Evolutionary conservation across 2,888 invertebrate genomes (phyloP), one percentile per base, ranked within the genome.

Genomic region (Bombylius major): DNA sequence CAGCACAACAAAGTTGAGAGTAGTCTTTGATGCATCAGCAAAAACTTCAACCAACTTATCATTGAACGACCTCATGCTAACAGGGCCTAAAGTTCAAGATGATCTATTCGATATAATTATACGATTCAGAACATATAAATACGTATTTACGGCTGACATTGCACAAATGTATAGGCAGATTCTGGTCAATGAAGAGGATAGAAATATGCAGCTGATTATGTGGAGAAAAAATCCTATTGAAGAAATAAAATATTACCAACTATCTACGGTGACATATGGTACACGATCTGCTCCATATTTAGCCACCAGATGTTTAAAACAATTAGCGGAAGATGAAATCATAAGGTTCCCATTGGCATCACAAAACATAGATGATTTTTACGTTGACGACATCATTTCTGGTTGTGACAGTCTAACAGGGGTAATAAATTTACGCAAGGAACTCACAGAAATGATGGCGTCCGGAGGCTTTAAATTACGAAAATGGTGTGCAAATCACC

Each of bases 241-340:
- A 63, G 64, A 33, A 65, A 66, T 47, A 67, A 70, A 12, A 69
- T 70, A 49, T 62, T 75, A 56, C 75, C 73, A 63, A 69, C 69
- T n/a, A 12, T 36, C 23, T 14, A 55, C 55, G 8, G 55, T 55
- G 8, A 47, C 55, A 8, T 55, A 55, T 32, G 55, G 55, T 8
- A 55, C 55, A 33, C 34, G 47, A 31, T 34, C 51, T 13, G 55
- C 55, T 4, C 47, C 55, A 31, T 56, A 34, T 52, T 12, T 48
- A n/a, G 42, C 52, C 1, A 53, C 39, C 5, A 11, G 47, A n/a
- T 47, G 47, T 33, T n/a, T 53, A 12, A 47, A 47, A 32, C 12
- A 36, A 12, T n/a, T 53, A 8, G 53, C 53, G 4, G 47, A 47
- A 5, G 13, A 31, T 5, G 4, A 53, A 31, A 44, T 55, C 48